Percentiles rank a stretch among this genome's conserved stretches.
These are phyloP conservation scores for Potamilus streckersoni DNA, from an alignment of 1,140 invertebrate species.

Conservation along the genomic window DNA sequence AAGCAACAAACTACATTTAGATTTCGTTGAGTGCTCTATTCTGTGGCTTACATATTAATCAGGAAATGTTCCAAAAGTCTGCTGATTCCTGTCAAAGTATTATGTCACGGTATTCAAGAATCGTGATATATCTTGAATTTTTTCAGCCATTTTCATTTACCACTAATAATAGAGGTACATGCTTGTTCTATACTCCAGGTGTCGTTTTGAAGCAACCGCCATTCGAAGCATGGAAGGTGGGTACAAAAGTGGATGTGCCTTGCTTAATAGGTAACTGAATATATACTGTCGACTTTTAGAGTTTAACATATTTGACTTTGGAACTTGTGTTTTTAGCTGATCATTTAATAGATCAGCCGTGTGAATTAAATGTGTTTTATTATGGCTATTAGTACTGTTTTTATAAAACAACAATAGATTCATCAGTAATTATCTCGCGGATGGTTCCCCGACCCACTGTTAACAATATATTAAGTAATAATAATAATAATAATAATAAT, in stretches of 20 bases:
- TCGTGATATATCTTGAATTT: neutral
- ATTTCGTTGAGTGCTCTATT: neutral
- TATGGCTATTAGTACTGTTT: no score
- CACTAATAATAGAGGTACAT: neutral
- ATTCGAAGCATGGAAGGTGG: conserved; percentile 35
- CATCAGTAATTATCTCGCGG: no score
- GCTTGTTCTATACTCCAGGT: conserved; percentile 14
- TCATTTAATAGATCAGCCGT: neutral
- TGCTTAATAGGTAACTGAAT: conserved; percentile 35
- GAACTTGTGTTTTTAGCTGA: no score
- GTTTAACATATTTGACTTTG: neutral
- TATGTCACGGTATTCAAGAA: neutral
- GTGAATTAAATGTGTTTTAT: no score
- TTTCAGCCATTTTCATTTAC: neutral
- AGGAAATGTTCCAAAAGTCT: neutral
- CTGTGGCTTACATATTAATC: neutral
- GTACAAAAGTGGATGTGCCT: conserved; percentile 35
- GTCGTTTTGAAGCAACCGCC: conserved; percentile 34
- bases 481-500: no score
- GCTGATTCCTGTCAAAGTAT: neutral
- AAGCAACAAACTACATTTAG: neutral
- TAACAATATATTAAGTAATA: no score
- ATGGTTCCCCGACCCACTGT: no score
- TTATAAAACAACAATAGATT: no score
- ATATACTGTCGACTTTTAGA: neutral